Evolutionary conservation across 2,113 vertebrate genomes (phyloP), one percentile per base, ranked within the genome.

Genomic region (Chloropsis cyanopogon): DNA sequence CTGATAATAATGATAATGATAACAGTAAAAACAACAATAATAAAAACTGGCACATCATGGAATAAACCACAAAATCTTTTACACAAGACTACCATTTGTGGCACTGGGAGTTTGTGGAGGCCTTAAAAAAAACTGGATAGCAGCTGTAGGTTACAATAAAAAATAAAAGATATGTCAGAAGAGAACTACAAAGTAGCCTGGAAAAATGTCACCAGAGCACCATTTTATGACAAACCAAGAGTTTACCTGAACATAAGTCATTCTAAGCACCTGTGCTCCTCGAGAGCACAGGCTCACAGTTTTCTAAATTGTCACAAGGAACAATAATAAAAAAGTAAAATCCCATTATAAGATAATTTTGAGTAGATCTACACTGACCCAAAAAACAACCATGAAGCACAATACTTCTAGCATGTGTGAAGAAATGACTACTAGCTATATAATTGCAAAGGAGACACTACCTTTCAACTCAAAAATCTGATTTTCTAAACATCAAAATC

Each of bases 231-330:
- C 54, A 75, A 50, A 82, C 7, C 37, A 53, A 26, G 21, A 57
- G 46, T 69, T 65, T 61, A 52, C 24, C 33, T 8, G 29, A 47
- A 61, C 4, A 9, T 11, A n/a, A 10, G 4, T 44, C 13, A 35
- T 47, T 56, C 7, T 60, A 69, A 73, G 54, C 19, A 49, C 9
- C 3, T 12, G n/a, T 0, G 0, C 17, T 64, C 37, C 73, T 90
- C 0, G 0, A 70, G 14, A 82, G 25, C 4, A 19, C 8, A 75
- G 59, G 17, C 28, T 49, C 39, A 44, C 7, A 42, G 6, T 65
- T 78, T 64, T 64, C n/a, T 68, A 17, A 86, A 73, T 4, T 88
- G 35, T 24, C 49, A 46, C 11, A 57, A 19, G 14, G 23, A 60
- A 28, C 37, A 71, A 63, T 3, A 41, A 50, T 4, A 31, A 33